phyloP scores from a whole-genome alignment of 2,888 invertebrate species.

The Microctonus hyperodae region DNA sequence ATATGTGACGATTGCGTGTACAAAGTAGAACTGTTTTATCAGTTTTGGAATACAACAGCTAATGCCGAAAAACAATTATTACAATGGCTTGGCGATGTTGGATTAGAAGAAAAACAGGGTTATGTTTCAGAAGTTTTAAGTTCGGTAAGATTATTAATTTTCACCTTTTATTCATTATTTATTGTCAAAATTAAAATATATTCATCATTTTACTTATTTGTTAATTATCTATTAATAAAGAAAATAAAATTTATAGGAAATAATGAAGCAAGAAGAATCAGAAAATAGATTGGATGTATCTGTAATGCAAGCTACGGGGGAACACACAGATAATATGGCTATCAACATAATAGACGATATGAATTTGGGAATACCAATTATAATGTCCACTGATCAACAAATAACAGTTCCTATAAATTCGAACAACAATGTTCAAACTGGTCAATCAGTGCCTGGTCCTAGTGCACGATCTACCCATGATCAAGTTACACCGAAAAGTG shows the following conservation, averaged over 20 bases:
- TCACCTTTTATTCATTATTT: no score
- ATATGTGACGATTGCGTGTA: slow-evolving; percentile 76
- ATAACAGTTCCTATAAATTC: slow-evolving; percentile 61
- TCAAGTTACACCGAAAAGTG: slow-evolving; percentile 52
- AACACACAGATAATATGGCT: slow-evolving; percentile 57
- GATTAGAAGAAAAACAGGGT: slow-evolving; percentile 55
- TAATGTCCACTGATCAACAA: slow-evolving; percentile 48
- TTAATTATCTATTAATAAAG: background rate
- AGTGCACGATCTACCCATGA: slow-evolving; percentile 54
- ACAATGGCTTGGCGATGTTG: slow-evolving; percentile 60
- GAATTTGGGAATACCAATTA: slow-evolving; percentile 55
- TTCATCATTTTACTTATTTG: background rate
- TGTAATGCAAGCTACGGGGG: slow-evolving; percentile 55
- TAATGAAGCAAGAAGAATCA: slow-evolving; percentile 56
- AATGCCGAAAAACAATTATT: slow-evolving; percentile 71
- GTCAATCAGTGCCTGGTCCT: slow-evolving; percentile 57
- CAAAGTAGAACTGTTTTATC: slow-evolving; percentile 75
- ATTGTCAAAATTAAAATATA: no score
- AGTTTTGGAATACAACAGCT: slow-evolving; percentile 75
- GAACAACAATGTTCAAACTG: slow-evolving; percentile 51
- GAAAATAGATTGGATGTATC: slow-evolving; percentile 57
- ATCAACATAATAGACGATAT: slow-evolving; percentile 60
- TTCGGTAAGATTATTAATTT: slow-evolving; percentile 46
- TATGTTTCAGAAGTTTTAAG: slow-evolving; percentile 55
- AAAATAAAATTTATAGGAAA: slow-evolving; percentile 45